phyloP scores from a whole-genome alignment of 2,113 vertebrate genomes.

The Melanerpes aurifrons region DNA sequence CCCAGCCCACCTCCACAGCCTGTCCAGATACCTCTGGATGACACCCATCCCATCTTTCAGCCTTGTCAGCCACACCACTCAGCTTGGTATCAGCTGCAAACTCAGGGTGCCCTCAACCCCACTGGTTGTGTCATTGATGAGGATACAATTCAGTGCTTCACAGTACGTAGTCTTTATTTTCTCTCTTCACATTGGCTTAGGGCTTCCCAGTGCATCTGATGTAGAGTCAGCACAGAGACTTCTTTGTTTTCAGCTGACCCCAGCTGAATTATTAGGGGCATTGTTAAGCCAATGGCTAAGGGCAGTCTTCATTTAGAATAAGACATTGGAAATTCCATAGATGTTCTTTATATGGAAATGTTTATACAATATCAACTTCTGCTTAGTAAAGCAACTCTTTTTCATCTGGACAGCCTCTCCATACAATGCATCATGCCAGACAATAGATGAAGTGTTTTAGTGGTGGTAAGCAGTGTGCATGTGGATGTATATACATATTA shows the following conservation, averaged over 20 bases:
- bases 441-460: conserved; percentile 66
- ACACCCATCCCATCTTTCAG: too few species aligned
- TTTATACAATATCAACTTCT: conserved; percentile 11
- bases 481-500: conserved; percentile 30
- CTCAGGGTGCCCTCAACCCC: too few species aligned
- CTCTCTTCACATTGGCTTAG: not conserved
- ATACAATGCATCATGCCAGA: conserved; percentile 58
- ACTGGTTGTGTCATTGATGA: too few species aligned
- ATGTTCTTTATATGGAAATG: conserved; percentile 62
- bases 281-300: conserved; percentile 28
- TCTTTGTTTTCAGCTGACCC: not conserved
- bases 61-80: too few species aligned
- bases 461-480: conserved; percentile 6
- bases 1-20: too few species aligned
- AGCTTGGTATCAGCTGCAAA: too few species aligned
- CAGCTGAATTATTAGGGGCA: not conserved
- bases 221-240: not conserved
- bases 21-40: too few species aligned
- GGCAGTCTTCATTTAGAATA: conserved; percentile 26
- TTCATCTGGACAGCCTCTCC: conserved; percentile 53
- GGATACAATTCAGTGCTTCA: not conserved
- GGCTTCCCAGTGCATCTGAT: not conserved
- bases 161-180: not conserved
- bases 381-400: conserved; percentile 28
- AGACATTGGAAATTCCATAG: not conserved